A percentile compares a stretch with the other conserved stretches of the same genome.
phyloP scores from a whole-genome alignment of 2,888 invertebrate species.

The Calameuta idolon region DNA sequence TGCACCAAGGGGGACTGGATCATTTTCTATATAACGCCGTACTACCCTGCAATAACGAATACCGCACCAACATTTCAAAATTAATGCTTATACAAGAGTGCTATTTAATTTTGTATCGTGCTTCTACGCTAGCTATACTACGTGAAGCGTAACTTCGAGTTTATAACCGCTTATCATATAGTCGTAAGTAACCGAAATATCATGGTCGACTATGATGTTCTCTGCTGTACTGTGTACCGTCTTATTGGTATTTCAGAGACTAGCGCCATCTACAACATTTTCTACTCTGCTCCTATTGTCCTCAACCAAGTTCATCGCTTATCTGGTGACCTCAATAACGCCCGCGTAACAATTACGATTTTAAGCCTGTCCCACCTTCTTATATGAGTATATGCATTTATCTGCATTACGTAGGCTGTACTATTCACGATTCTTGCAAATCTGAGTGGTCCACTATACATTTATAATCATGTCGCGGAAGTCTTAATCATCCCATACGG shows the following conservation, averaged over 20 bases:
- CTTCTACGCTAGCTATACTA: neutral
- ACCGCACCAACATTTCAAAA: neutral
- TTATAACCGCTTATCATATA: neutral
- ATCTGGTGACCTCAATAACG: neutral
- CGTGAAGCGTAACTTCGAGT: neutral
- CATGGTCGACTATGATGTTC: neutral
- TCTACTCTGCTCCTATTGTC: neutral
- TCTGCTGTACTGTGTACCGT: neutral
- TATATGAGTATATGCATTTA: neutral
- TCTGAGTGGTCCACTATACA: neutral
- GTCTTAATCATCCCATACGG: neutral
- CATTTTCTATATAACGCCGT: neutral
- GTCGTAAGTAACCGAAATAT: neutral
- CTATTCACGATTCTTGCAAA: neutral
- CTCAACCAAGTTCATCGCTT: neutral
- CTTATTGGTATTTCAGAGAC: neutral
- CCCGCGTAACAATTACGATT: neutral
- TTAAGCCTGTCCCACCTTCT: no score
- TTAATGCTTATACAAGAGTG: neutral
- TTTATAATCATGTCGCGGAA: neutral
- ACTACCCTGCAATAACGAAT: neutral
- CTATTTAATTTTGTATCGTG: neutral
- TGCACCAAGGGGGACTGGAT: neutral
- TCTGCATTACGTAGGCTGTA: neutral
- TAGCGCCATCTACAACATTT: neutral